Percentiles rank a stretch among this genome's conserved stretches.
These are phyloP conservation scores for Gallinago stenura DNA, from an alignment of 2,797 vertebrate species.

Conservation along the genomic window DNA sequence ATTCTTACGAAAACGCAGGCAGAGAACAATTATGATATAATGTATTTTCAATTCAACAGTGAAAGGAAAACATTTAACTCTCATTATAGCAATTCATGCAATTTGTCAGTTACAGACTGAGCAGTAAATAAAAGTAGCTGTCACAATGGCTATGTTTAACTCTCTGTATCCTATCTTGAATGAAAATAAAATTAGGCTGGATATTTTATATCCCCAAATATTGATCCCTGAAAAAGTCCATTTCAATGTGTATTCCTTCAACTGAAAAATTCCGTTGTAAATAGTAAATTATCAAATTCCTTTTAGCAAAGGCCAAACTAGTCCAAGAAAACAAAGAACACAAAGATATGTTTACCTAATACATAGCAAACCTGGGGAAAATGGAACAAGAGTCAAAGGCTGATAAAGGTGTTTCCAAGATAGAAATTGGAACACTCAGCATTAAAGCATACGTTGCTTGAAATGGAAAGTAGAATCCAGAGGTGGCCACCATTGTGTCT, in stretches of 20 bases:
- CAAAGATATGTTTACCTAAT: neutral
- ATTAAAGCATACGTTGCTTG: accelerated
- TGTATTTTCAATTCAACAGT: neutral
- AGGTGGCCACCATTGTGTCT: neutral
- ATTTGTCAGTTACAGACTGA: neutral
- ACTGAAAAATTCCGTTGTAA: neutral
- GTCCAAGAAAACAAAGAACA: neutral
- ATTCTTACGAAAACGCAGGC: neutral
- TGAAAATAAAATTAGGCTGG: neutral
- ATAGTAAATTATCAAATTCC: neutral
- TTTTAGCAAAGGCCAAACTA: neutral
- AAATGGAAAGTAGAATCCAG: neutral
- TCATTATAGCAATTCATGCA: neutral
- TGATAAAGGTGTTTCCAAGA: neutral
- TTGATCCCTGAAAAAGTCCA: neutral
- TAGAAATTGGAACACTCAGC: neutral
- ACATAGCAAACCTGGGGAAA: neutral
- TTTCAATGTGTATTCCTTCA: neutral
- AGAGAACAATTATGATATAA: neutral
- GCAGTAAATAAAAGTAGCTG: neutral
- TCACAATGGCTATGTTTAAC: neutral
- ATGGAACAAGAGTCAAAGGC: neutral
- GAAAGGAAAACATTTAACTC: neutral
- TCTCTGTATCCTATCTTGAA: neutral
- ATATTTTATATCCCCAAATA: neutral